Evolutionary conservation across 1,140 invertebrate genomes (phyloP), one percentile per base, ranked within the genome.

Genomic region (Oreohelix idahoensis): DNA sequence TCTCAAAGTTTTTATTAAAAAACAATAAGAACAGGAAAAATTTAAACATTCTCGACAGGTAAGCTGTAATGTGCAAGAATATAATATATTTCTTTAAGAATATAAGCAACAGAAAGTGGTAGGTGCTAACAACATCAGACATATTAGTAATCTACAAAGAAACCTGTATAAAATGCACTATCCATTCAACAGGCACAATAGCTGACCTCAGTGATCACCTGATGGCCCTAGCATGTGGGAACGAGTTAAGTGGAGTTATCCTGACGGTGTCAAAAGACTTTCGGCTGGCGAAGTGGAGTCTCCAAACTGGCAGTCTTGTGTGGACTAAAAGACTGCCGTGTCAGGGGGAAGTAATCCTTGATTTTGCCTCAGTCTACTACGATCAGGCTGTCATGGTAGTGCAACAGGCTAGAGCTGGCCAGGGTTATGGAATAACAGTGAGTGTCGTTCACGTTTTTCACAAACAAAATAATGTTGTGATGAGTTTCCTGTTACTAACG

Each of bases 311-410:
- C 4, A 66, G 49, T 13, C 42, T 80, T 8, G 26, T 80, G 23
- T 80, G 79, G 79, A 71, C 2, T 66, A 39, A 36, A 29, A 70
- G 15, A 32, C 32, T 80, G 42, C 39, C 38, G 20, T 32, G 69
- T n/a, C 15, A 49, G 0, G 69, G 79, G 5, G 23, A 32, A 23
- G 66, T 35, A 39, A 26, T 80, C n/a, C 63, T 1, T n/a, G 69
- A 70, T 5, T 35, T 80, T 2, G n/a, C 4, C 36, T 71, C 69
- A 20, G 63, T 80, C 66, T 80, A 71, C 69, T 80, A 71, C 15
- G 79, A 80, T 53, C 79, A 80, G 79, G 79, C 79, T 15, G 69
- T 71, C 11, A 39, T 80, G 20, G 0, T 80, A 38, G 79, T 73
- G 38, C n/a, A 79, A 23, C 32, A 38, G 11, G 39, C 53, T 69